phyloP scores from a whole-genome alignment of 1,140 invertebrate genomes.

The Apocrypta bakeri region DNA sequence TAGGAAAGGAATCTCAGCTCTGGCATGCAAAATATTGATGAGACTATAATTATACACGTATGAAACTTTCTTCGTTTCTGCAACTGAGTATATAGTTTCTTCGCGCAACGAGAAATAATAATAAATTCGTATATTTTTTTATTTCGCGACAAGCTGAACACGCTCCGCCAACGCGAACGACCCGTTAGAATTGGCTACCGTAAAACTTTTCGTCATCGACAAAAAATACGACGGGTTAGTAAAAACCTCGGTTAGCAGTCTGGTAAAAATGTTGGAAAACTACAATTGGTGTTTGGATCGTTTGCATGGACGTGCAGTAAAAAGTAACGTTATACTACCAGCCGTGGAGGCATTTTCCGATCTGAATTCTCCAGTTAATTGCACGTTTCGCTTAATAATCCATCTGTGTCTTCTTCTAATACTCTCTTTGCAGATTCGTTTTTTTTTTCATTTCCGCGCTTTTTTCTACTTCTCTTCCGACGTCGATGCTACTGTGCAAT shows the following conservation, averaged over 20 bases:
- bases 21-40: neutral
- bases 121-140: neutral
- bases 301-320: neutral
- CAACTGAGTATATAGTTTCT: neutral
- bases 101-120: neutral
- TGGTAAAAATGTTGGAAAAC: neutral
- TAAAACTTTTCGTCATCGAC: neutral
- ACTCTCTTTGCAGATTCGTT: neutral
- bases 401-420: neutral
- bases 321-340: neutral
- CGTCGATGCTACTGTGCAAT: neutral
- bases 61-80: too few relatives aligned
- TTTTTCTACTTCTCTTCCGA: neutral
- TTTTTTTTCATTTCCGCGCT: neutral
- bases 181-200: neutral
- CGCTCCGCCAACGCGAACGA: neutral
- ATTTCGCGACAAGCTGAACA: neutral
- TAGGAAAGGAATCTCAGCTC: neutral
- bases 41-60: neutral
- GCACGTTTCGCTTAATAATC: neutral
- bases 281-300: neutral
- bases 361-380: constrained; percentile 13
- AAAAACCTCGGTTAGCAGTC: neutral
- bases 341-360: neutral
- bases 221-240: too few relatives aligned